Percentiles rank a stretch among this genome's conserved stretches.
Evolutionary conservation across 2,888 invertebrate genomes (phyloP).

Genomic region (Phanerotoma sp.): DNA sequence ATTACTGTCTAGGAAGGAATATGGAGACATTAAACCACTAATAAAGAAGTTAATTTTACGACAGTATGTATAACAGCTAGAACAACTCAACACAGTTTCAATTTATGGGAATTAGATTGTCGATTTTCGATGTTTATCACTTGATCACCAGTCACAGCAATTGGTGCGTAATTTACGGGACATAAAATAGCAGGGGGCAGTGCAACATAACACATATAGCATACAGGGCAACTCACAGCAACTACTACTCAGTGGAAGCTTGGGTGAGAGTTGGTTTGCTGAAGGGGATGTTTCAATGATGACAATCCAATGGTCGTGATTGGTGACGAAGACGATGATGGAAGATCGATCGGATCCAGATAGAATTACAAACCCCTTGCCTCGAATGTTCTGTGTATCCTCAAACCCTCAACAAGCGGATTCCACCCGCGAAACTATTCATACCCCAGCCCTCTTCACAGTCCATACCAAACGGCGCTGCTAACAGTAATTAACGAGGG

Average conservation of each 20-base stretch:
- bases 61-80: no score
- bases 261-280: not conserved
- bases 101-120: not conserved
- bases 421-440: constrained; percentile 15
- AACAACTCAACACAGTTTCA: no score
- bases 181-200: constrained; percentile 16
- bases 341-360: constrained; percentile 15
- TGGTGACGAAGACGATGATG: constrained; percentile 20
- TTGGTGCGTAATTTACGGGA: constrained; percentile 3
- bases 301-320: constrained; percentile 17
- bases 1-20: no score
- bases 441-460: constrained; percentile 6
- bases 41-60: not conserved
- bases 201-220: no score
- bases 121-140: not conserved
- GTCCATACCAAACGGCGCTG: constrained; percentile 18
- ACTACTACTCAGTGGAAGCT: no score
- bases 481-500: constrained; percentile 18
- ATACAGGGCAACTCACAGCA: no score
- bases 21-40: no score
- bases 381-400: constrained; percentile 1
- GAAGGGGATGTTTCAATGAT: not conserved
- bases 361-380: constrained; percentile 17
- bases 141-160: constrained; percentile 4
- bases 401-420: constrained; percentile 2